These are phyloP conservation scores for Pogonocichla stellata DNA, from an alignment of 2,113 vertebrate genomes.

Conservation along the genomic window DNA sequence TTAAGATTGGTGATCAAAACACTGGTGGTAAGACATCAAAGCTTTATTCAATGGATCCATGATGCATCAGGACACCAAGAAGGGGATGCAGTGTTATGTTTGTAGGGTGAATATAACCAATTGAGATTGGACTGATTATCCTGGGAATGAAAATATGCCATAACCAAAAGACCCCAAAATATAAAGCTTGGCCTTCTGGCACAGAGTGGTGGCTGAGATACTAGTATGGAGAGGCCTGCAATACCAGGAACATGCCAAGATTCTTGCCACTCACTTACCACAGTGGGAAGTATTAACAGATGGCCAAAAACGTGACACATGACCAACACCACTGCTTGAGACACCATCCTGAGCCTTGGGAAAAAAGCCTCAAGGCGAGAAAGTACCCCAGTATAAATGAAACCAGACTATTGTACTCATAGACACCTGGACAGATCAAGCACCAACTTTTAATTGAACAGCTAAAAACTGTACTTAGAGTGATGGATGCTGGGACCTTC, in stretches of 20 bases:
- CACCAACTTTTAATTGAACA: background rate
- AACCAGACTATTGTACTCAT: background rate
- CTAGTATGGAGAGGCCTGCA: background rate
- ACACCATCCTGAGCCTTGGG: background rate
- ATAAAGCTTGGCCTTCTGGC: background rate
- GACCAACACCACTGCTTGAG: background rate
- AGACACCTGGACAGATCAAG: background rate
- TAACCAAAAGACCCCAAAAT: background rate
- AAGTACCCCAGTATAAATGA: background rate
- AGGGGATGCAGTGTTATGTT: background rate
- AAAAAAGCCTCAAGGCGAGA: background rate
- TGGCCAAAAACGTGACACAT: accelerated
- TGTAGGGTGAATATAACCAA: accelerated
- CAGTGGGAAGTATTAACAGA: background rate
- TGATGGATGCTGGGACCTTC: background rate
- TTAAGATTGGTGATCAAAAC: background rate
- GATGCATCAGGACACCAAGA: background rate
- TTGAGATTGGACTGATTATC: background rate
- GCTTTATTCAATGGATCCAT: background rate
- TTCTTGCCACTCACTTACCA: background rate
- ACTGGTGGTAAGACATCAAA: background rate
- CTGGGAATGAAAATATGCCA: background rate
- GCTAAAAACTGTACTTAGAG: background rate
- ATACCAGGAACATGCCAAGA: background rate
- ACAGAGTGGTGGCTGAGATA: background rate